These are phyloP conservation scores for Bos javanicus DNA, from an alignment of 2,113 vertebrate species.

Conservation along the genomic window DNA sequence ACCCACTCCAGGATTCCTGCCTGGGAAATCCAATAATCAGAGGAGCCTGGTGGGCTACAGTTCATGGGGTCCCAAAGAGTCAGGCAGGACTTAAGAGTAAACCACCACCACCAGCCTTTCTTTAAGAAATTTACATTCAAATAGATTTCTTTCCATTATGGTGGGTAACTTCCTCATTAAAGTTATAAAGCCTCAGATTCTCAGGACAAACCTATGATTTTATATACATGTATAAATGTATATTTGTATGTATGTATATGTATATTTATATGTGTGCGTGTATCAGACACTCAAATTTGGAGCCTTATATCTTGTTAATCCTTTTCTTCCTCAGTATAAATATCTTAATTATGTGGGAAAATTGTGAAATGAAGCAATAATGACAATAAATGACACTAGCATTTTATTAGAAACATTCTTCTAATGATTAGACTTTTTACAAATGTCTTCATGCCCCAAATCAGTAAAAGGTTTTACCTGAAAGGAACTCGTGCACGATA, in stretches of 20 bases:
- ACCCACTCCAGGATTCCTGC: neutral
- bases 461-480: neutral
- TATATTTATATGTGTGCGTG: neutral
- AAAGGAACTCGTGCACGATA: neutral
- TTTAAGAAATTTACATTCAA: slow-evolving; percentile 1
- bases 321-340: neutral
- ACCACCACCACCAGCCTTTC: neutral
- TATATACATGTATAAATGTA: neutral
- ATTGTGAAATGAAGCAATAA: neutral
- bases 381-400: neutral
- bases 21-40: neutral
- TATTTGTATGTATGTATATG: neutral
- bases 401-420: neutral
- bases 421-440: neutral
- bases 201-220: neutral
- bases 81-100: neutral
- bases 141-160: neutral
- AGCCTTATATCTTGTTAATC: neutral
- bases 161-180: neutral
- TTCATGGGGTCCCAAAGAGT: neutral
- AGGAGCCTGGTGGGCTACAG: neutral
- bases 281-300: neutral
- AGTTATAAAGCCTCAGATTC: neutral
- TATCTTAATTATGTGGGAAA: neutral
- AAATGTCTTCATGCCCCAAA: neutral